These are phyloP conservation scores for Antheraea yamamai DNA, from an alignment of 2,888 invertebrate species.

Conservation along the genomic window DNA sequence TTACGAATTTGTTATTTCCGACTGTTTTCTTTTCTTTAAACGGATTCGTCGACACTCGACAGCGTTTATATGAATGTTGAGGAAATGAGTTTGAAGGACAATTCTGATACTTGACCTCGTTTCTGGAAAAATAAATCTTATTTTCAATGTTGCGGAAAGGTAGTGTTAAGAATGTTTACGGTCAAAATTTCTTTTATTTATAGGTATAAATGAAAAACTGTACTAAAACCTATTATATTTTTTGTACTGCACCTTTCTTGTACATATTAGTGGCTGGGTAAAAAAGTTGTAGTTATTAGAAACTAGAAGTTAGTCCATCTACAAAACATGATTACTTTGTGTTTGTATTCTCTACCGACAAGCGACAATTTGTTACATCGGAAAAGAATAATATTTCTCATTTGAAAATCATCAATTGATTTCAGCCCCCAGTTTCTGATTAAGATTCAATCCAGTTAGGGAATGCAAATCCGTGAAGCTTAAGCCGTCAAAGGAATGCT, in stretches of 20 bases:
- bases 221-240: background rate
- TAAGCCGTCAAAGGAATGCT: constrained; percentile 66
- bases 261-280: background rate
- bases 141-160: constrained; percentile 24
- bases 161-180: constrained; percentile 28
- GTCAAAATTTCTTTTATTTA: background rate
- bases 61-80: constrained; percentile 68
- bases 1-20: constrained; percentile 80
- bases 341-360: background rate
- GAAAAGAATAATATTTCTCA: background rate
- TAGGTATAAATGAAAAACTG: background rate
- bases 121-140: constrained; percentile 49
- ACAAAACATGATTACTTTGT: background rate
- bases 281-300: background rate
- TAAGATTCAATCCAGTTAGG: constrained; percentile 9
- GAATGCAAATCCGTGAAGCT: constrained; percentile 57
- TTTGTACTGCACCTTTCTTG: background rate
- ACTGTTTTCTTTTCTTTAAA: constrained; percentile 73
- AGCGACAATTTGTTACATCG: background rate
- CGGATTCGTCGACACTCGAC: constrained; percentile 69
- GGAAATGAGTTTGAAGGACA: constrained; percentile 71
- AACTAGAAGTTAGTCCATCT: background rate
- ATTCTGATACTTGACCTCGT: constrained; percentile 68
- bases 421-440: background rate
- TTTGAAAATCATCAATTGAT: background rate